Evolutionary conservation across 2,888 invertebrate species (phyloP).

Genomic region (Aelia acuminata): DNA sequence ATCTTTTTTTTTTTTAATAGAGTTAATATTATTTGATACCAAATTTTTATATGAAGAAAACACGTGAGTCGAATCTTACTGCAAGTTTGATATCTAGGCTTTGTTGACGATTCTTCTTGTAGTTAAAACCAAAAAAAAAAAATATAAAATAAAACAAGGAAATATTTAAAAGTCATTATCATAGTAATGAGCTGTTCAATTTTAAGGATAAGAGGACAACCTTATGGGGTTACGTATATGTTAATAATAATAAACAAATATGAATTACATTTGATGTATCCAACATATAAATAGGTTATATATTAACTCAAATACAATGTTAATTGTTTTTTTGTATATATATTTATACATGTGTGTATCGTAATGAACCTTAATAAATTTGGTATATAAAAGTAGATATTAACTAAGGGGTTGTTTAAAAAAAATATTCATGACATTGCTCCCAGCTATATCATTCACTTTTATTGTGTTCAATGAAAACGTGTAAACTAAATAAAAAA

Average conservation of each 20-base stretch:
- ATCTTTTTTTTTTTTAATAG: too few species aligned
- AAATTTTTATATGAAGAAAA: neutral
- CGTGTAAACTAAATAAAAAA: neutral
- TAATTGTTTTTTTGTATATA: too few species aligned
- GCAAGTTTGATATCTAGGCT: neutral
- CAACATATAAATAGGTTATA: too few species aligned
- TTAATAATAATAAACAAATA: neutral
- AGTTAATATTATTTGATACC: too few species aligned
- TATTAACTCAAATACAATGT: too few species aligned
- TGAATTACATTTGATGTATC: too few species aligned
- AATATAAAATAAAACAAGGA: too few species aligned
- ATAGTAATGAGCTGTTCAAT: neutral
- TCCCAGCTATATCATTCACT: neutral
- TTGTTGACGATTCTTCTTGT: neutral
- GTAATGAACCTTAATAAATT: too few species aligned
- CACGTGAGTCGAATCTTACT: neutral
- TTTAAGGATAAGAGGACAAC: neutral
- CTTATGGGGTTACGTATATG: neutral
- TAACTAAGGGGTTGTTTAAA: too few species aligned
- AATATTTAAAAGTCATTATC: constrained; percentile 3
- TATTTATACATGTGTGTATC: too few species aligned
- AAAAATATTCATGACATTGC: too few species aligned
- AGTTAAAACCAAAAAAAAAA: neutral
- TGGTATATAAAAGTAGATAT: too few species aligned
- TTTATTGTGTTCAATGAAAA: neutral